Evolutionary conservation across 2,113 vertebrate species (phyloP), one percentile per base, ranked within the genome.

Genomic region (Oxygymnocypris stewartii): DNA sequence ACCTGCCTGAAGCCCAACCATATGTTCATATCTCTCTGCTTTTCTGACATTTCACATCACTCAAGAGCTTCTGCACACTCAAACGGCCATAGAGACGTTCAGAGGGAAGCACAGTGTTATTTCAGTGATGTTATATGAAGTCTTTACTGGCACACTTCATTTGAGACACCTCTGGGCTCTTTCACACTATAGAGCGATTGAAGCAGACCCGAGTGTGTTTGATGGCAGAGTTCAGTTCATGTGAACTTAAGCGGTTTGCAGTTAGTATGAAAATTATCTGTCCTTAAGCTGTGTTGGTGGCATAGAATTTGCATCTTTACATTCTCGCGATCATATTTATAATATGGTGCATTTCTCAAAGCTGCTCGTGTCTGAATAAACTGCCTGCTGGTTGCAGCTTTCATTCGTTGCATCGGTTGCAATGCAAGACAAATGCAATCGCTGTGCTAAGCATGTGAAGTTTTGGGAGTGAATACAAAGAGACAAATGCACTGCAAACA

Each of bases 31-130:
- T 79, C 31, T 59, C 51, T 35, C 18, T 23, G 31, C 20, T 79
- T 59, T 37, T 79, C 77, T 79, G 51, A 59, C 47, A 35, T 54
- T 49, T 78, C 76, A 54, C 49, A 20, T 78, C 28, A 23, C 35
- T 59, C 77, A 79, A 44, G 20, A 74, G 71, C 37, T 2, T 42
- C 69, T 73, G 9, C 71, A 1, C 4, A 0, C 20, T 71, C 71
- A 23, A 73, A 74, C 10, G 0, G 37, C 35, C 37, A 42, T 12
- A n/a, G 18, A 35, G 31, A 71, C 16, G 37, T 28, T 65, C 4
- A 37, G 67, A 42, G 10, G 11, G 35, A 40, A 42, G 69, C 18
- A 37, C 23, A 73, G 35, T 23, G 37, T 12, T 44, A 74, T 42
- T 44, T 42, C 44, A 74, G 71, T 23, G 9, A 42, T 74, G 11